Conservation (phyloP, 2,888 invertebrate genomes). For the Aspidiotus destructor region DNA sequence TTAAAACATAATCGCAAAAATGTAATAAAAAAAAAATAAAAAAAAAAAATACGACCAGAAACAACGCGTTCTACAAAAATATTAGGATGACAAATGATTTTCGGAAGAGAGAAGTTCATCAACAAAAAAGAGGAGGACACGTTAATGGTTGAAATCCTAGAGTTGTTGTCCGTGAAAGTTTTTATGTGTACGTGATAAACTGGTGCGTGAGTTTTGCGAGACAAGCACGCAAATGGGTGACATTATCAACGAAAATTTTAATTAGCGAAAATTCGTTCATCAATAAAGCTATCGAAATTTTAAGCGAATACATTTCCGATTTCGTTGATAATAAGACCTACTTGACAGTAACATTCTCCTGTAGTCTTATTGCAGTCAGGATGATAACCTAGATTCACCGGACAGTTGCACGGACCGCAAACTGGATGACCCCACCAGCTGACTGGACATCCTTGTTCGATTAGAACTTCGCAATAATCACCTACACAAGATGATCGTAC, state of each 20-base stretch:
- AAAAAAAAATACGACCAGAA: not conserved
- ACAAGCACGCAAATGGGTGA: no score
- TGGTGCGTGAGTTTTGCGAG: no score
- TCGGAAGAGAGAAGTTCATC: no score
- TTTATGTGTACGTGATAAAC: no score
- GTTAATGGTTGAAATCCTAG: no score
- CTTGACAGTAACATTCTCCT: constrained; percentile 83
- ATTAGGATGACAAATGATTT: not conserved
- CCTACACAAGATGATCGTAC: constrained; percentile 41
- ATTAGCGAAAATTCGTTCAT: no score
- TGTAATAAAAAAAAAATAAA: not conserved
- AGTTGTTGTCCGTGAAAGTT: no score
- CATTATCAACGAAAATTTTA: no score
- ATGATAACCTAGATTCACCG: constrained; percentile 70
- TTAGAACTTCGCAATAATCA: constrained; percentile 60
- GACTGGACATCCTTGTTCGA: constrained; percentile 69
- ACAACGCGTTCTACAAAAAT: not conserved
- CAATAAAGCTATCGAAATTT: no score
- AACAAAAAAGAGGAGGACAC: no score
- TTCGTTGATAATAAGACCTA: constrained; percentile 40
- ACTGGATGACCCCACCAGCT: constrained; percentile 92
- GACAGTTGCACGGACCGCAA: constrained; percentile 90
- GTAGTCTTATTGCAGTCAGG: constrained; percentile 80
- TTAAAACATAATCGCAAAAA: not conserved
- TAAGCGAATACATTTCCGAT: not conserved